These are phyloP conservation scores for Cepaea hortensis DNA, from an alignment of 2,888 invertebrate genomes.

Conservation along the genomic window DNA sequence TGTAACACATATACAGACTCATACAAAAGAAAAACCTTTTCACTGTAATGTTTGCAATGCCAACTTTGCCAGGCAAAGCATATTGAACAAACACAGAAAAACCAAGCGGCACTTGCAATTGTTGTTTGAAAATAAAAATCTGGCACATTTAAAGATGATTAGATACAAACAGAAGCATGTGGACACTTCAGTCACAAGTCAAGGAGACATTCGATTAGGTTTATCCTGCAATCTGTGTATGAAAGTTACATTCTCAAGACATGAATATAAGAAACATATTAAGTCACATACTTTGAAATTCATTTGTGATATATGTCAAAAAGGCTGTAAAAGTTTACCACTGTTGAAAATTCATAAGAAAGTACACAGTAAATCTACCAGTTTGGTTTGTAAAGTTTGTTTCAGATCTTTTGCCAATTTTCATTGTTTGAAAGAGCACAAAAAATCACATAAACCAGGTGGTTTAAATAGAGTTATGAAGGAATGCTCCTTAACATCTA, in stretches of 20 bases:
- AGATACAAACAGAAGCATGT: not conserved
- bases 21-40: slow-evolving; percentile 47
- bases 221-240: slow-evolving; percentile 34
- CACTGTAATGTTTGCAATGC: slow-evolving; percentile 46
- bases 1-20: slow-evolving; percentile 42
- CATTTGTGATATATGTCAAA: slow-evolving; percentile 39
- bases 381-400: slow-evolving; percentile 40
- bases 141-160: not conserved
- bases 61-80: slow-evolving; percentile 41
- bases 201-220: slow-evolving; percentile 1
- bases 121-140: slow-evolving; percentile 16
- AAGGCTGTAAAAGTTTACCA: slow-evolving; percentile 35
- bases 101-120: slow-evolving; percentile 33
- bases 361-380: slow-evolving; percentile 14
- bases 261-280: slow-evolving; percentile 33
- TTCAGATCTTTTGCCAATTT: slow-evolving; percentile 39
- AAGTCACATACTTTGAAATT: slow-evolving; percentile 28
- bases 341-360: slow-evolving; percentile 40
- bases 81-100: slow-evolving; percentile 38
- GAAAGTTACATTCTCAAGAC: slow-evolving; percentile 23
- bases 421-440: slow-evolving; percentile 33
- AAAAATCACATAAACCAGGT: slow-evolving; percentile 31
- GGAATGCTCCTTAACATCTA: not conserved
- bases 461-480: not conserved
- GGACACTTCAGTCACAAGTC: not conserved